phyloP scores from a whole-genome alignment of 2,888 invertebrate species.

The Microchrysa polita region DNA sequence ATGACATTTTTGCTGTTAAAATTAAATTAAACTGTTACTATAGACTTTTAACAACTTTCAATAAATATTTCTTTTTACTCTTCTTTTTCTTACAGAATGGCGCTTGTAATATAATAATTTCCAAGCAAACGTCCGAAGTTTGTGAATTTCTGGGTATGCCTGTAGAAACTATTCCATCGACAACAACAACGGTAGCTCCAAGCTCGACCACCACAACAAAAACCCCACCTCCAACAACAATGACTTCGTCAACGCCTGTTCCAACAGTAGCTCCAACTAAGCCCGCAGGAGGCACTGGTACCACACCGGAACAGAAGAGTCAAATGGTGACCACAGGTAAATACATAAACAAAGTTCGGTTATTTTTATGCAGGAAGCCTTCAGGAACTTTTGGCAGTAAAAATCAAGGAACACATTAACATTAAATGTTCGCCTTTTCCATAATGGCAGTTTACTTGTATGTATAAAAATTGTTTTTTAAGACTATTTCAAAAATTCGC shows the following conservation, averaged over 20 bases:
- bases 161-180: background rate
- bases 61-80: too few species aligned
- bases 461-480: too few species aligned
- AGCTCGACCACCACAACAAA: background rate
- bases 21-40: too few species aligned
- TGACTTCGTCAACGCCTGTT: background rate
- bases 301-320: background rate
- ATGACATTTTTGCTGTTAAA: too few species aligned
- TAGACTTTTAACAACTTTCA: too few species aligned
- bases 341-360: too few species aligned
- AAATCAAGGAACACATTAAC: too few species aligned
- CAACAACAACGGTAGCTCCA: background rate
- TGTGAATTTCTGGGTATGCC: background rate
- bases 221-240: background rate
- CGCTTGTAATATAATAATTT: background rate
- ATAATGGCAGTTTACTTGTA: too few species aligned
- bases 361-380: too few species aligned
- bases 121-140: background rate
- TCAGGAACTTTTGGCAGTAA: too few species aligned
- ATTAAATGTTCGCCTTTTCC: too few species aligned
- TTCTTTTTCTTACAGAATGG: constrained; percentile 5
- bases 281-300: background rate
- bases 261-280: background rate
- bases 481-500: too few species aligned
- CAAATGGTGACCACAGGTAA: constrained; percentile 21